Base-by-base conservation (phyloP, 2,888 invertebrate genomes). In the Athalia cordata region DNA sequence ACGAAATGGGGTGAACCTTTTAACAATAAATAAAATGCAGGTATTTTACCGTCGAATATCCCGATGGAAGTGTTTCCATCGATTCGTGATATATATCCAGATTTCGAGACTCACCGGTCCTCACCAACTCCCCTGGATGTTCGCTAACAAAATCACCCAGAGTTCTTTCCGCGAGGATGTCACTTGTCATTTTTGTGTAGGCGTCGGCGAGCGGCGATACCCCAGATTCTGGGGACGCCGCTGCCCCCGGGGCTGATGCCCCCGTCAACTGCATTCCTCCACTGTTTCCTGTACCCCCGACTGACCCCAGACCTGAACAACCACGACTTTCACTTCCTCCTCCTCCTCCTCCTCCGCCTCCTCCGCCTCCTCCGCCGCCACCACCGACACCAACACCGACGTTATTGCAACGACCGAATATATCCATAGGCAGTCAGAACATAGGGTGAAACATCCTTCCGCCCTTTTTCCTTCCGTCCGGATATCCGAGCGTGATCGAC, bases 91-190 rank as follows among this genome's bases (percentile, higher is more conserved):
- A 8, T 11, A 7, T 7, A 3, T 29, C 55, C 7, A 50, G 11
- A 55, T 11, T 55, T 7, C 6, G 3, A 55, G 57, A 66, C 84
- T 85, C 79, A 84, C 96, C 94, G 57, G 99, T 99, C 87, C 97
- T 92, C 84, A 98, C 96, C 85, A 98, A 92, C 91, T 98, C 98
- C 52, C 97, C 97, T 5, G 97, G 97, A 91, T 97, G 97, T 89
- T 97, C 97, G 79, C 96, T 96, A 82, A 97, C 91, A 87, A 97
- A 95, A 89, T 96, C 96, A 74, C 96, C 96, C 80, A 97, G 92
- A 6, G 97, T 96, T 83, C 97, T 92, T 91, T 97, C 97, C 7
- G 97, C 96, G 84, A 97, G 92, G 89, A 97, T 97, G 90, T 97
- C 97, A 8, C 96, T 96, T 83, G 96, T 97, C 94, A 97, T 95